Percentiles rank a stretch among this genome's conserved stretches.
Evolutionary conservation across 2,113 vertebrate species (phyloP).

Genomic region (Barbus barbus): DNA sequence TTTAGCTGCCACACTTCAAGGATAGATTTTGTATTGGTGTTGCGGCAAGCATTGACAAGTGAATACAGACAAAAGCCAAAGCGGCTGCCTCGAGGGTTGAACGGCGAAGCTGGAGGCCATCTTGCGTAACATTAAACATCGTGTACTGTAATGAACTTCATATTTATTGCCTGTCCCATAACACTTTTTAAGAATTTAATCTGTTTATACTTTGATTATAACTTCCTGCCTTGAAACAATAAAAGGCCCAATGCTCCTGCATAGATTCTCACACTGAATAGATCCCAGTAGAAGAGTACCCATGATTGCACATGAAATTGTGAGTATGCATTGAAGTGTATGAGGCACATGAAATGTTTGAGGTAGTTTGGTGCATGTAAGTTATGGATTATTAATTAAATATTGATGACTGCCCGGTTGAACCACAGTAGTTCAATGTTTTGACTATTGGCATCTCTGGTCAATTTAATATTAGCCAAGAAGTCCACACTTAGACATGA

Average conservation of each 20-base stretch:
- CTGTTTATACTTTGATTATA: constrained; percentile 22
- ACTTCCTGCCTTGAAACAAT: constrained; percentile 11
- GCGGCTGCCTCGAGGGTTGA: constrained; percentile 24
- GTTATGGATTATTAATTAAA: no score
- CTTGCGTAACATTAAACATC: constrained; percentile 13
- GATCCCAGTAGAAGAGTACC: background rate
- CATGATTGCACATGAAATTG: background rate
- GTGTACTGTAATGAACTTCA: background rate
- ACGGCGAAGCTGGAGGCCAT: constrained; percentile 14
- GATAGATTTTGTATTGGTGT: constrained; percentile 19
- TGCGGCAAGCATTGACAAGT: constrained; percentile 11
- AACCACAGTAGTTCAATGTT: no score
- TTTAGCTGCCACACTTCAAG: constrained; percentile 26
- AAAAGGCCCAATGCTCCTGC: background rate
- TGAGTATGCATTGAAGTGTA: background rate
- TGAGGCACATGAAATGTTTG: background rate
- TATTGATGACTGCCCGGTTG: no score
- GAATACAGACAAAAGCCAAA: constrained; percentile 15
- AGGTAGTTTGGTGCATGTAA: background rate
- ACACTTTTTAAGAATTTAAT: constrained; percentile 16
- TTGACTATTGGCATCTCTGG: no score
- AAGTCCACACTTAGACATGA: background rate
- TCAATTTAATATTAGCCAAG: no score
- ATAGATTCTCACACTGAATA: background rate
- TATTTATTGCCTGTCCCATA: constrained; percentile 36